Conservation (phyloP, 2,113 vertebrate genomes). For the Ramphastos sulfuratus region DNA sequence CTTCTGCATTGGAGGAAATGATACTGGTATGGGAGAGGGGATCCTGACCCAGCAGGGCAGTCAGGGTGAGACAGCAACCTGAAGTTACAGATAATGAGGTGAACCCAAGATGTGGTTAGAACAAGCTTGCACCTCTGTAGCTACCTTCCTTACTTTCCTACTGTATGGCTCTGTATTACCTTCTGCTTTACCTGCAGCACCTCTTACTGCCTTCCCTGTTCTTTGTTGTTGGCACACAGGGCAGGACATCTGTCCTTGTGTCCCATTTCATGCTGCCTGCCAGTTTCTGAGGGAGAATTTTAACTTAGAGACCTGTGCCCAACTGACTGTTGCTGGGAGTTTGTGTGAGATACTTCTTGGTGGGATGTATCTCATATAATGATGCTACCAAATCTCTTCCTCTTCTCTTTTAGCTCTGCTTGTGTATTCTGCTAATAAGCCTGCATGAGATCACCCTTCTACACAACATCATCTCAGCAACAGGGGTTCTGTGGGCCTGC, state of each 20-base stretch:
- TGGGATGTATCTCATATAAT: background rate
- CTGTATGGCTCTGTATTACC: background rate
- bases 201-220: background rate
- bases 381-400: background rate
- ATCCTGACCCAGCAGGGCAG: background rate
- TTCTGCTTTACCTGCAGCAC: background rate
- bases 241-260: background rate
- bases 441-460: slow-evolving; percentile 45
- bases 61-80: background rate
- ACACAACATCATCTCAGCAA: slow-evolving; percentile 74
- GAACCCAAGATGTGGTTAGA: background rate
- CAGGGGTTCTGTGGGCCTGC: slow-evolving; percentile 78
- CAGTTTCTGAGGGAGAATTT: background rate
- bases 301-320: background rate
- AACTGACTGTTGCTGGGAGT: background rate
- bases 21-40: background rate
- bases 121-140: background rate
- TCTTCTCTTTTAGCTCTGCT: slow-evolving; percentile 75
- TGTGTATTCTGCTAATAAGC: slow-evolving; percentile 79
- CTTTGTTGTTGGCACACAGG: background rate
- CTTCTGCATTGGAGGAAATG: background rate
- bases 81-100: background rate
- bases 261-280: background rate
- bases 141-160: background rate
- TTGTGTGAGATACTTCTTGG: background rate